These are phyloP conservation scores for Gastrophryne carolinensis DNA, from an alignment of 2,797 vertebrate species.

Conservation along the genomic window DNA sequence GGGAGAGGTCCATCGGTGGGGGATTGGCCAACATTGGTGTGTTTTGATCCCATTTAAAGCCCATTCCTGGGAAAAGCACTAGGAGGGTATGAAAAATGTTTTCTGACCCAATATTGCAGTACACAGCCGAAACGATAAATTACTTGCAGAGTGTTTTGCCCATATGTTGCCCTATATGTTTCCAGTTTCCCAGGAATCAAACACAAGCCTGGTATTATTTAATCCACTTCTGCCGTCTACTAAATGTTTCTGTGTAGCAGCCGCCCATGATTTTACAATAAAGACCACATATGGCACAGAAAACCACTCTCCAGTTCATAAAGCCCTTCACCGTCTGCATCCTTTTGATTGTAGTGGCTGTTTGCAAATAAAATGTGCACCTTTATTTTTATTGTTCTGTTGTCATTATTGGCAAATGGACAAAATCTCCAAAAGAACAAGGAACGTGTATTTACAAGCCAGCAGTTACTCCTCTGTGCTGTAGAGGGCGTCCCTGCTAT, in stretches of 20 bases:
- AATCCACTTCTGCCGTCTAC: not conserved
- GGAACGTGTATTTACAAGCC: not conserved
- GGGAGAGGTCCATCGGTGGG: too few relatives aligned
- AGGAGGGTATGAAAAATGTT: too few relatives aligned
- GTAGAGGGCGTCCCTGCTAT: slow-evolving; percentile 35
- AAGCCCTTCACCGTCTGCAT: slow-evolving; percentile 6
- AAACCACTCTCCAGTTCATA: not conserved
- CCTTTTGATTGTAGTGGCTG: too few relatives aligned
- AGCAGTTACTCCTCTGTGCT: not conserved
- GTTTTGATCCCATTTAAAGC: too few relatives aligned
- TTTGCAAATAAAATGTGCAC: not conserved
- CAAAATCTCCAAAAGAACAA: too few relatives aligned
- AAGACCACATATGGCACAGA: slow-evolving; percentile 13
- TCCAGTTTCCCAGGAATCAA: not conserved
- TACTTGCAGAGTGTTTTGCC: not conserved
- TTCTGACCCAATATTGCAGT: too few relatives aligned
- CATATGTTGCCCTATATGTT: not conserved
- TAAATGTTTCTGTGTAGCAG: slow-evolving; percentile 16
- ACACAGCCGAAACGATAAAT: too few relatives aligned
- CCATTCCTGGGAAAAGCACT: too few relatives aligned
- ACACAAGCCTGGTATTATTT: not conserved
- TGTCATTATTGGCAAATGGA: too few relatives aligned
- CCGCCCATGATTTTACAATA: slow-evolving; percentile 5
- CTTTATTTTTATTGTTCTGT: too few relatives aligned
- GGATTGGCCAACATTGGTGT: too few relatives aligned